phyloP scores from a whole-genome alignment of 2,113 vertebrate genomes.

The Atrichornis clamosus region DNA sequence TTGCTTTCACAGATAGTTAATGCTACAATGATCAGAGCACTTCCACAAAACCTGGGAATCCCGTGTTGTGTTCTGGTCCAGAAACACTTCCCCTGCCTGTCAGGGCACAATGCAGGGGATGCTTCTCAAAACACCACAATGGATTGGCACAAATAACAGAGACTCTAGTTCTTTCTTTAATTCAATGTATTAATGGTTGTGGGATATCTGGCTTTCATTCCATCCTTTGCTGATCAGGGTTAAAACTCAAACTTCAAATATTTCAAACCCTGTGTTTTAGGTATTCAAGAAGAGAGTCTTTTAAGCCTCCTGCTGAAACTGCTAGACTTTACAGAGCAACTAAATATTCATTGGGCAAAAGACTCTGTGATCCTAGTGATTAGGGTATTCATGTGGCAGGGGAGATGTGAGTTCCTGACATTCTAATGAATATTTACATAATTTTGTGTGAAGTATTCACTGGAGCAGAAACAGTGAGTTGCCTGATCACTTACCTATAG shows the following conservation, averaged over 20 bases:
- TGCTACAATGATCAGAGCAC: background rate
- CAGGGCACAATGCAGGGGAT: background rate
- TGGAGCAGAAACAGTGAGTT: constrained; percentile 49
- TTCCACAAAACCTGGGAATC: background rate
- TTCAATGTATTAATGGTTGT: background rate
- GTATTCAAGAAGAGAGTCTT: background rate
- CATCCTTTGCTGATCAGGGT: background rate
- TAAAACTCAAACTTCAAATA: background rate
- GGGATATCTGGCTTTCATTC: background rate
- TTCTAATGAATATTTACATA: constrained; percentile 60
- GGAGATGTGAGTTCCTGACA: background rate
- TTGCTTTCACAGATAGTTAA: background rate
- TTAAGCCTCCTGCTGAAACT: constrained; percentile 16
- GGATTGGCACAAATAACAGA: background rate
- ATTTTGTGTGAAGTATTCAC: constrained; percentile 43
- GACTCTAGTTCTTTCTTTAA: background rate
- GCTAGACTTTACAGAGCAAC: background rate
- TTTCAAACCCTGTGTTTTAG: background rate
- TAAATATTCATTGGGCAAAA: constrained; percentile 48
- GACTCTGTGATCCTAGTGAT: constrained; percentile 48
- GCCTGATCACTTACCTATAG: constrained; percentile 50
- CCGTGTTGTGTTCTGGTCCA: background rate
- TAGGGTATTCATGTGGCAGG: constrained; percentile 34
- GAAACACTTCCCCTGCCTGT: background rate
- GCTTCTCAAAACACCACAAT: background rate